Evolutionary conservation across 2,113 vertebrate species (phyloP), one percentile per base, ranked within the genome.

Genomic region (Vidua chalybeata): DNA sequence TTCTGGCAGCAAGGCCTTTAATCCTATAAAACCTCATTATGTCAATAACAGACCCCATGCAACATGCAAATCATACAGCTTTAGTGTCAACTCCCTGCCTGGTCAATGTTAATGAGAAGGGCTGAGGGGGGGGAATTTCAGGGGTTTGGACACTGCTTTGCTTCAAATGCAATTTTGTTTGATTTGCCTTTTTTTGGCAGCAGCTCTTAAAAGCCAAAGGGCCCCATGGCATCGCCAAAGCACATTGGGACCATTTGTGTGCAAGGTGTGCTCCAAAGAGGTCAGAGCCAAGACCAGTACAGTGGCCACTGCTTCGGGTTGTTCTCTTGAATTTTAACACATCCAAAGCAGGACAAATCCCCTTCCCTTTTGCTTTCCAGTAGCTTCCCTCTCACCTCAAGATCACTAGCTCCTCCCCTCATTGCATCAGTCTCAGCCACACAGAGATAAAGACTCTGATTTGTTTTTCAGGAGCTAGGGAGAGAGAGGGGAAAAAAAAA

Each of bases 1-100:
- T 69, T 91, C 78, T 93, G 82, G 58, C 59, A 89, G 39, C 37
- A 83, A 93, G 63, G 58, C 39, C 43, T 87, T 76, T 87, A 95
- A 95, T 93, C 75, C 79, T 79, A 73, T 85, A 63, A 96, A 91
- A 55, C 33, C 55, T 87, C 59, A 37, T 83, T 85, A 80, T 84
- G 68, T 61, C 88, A 75, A 20, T 74, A 90, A 80, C 39, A 82
- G 79, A 74, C 33, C 58, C 77, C 84, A 83, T 30, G 16, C 39
- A 76, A 87, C 30, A 63, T 23, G 63, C 51, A 88, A 71, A 88
- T 74, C 8, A 1, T 28, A 55, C 2, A 20, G 72, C 43, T 71
- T 75, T 21, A 43, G 69, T 5, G 6, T 74, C 74, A 76, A 28
- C 35, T 43, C 48, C 51, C 43, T 73, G 69, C 62, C 58, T 73